Base-by-base conservation (phyloP, 2,888 invertebrate species). In the Eilema griseolum region DNA sequence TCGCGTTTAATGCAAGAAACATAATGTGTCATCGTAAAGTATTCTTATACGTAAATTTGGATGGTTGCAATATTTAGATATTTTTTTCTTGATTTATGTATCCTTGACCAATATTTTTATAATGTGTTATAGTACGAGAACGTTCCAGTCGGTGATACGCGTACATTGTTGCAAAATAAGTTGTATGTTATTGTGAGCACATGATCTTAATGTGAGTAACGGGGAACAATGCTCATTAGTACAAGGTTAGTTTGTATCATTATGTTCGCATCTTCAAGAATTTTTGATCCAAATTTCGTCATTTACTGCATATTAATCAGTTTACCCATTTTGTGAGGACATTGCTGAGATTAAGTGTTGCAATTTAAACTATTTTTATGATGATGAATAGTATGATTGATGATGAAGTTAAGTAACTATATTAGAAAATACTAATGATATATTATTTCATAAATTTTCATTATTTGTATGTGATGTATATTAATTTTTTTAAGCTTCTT, bases 61-160 rank as follows among this genome's bases (percentile, higher is more conserved):
- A 62, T 37, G 62, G 69, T 77, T 73, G 70, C 52, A 70, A 68
- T 70, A 70, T 70, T 67, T 70, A 57, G 75, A 83, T 80, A 79
- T 66, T 67, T 74, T 81, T 79, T 80, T 79, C 70, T 79, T 76
- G 73, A 69, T 80, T 79, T 79, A 69, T 75, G 66, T 80, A 84
- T 83, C 90, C 91, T 90, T 91, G 91, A 88, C 91, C 90, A 85
- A 83, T 78, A 77, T 52, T 84, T 82, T 80, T 83, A 78, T 83
- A 73, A 79, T 74, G 78, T 74, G n/a, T 83, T 80, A 79, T 79
- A 79, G 80, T 83, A 83, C 84, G 84, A 85, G 85, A 86, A 85
- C 75, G 83, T 82, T 81, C 74, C 76, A 84, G 78, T 79, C 75
- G 74, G 78, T 80, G 82, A 72, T 85, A 78, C 76, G 77, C 83